These are phyloP conservation scores for Laticauda laticaudata DNA, from an alignment of 2,113 vertebrate species.

Conservation along the genomic window DNA sequence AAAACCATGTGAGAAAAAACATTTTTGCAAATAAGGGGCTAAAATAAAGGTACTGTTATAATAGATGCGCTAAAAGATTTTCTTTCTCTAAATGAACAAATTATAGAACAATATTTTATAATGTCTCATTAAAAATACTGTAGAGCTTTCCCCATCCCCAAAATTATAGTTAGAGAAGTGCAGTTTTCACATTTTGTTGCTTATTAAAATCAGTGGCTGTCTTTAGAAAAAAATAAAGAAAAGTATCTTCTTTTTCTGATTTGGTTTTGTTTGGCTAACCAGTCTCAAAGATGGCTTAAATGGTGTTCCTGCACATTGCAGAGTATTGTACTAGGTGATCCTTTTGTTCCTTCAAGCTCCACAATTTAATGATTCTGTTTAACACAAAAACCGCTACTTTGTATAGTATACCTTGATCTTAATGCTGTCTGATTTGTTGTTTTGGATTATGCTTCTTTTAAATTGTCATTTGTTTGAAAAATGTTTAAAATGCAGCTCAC, in stretches of 20 bases:
- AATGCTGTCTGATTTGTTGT: slow-evolving; percentile 76
- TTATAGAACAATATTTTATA: background rate
- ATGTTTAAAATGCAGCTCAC: slow-evolving; percentile 52
- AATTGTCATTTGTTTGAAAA: slow-evolving; percentile 58
- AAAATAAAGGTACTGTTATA: slow-evolving; percentile 84
- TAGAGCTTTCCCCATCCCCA: background rate
- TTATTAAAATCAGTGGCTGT: slow-evolving; percentile 56
- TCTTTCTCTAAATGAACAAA: slow-evolving; percentile 35
- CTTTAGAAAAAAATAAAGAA: slow-evolving; percentile 30
- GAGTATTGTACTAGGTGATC: background rate
- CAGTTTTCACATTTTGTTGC: background rate
- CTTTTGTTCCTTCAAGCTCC: background rate
- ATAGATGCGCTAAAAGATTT: slow-evolving; percentile 53
- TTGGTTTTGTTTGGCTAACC: slow-evolving; percentile 48
- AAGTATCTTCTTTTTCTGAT: slow-evolving; percentile 31
- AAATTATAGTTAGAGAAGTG: slow-evolving; percentile 28
- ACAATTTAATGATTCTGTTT: background rate
- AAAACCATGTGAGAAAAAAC: slow-evolving; percentile 51
- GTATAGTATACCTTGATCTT: slow-evolving; percentile 68
- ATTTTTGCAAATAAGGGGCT: slow-evolving; percentile 82
- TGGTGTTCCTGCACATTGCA: background rate
- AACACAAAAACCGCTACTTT: slow-evolving; percentile 51
- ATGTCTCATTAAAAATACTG: slow-evolving; percentile 14
- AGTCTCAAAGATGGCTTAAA: slow-evolving; percentile 23
- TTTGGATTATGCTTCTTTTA: slow-evolving; percentile 68